These are phyloP conservation scores for Clupea harengus DNA, from an alignment of 2,113 vertebrate species.

Conservation along the genomic window DNA sequence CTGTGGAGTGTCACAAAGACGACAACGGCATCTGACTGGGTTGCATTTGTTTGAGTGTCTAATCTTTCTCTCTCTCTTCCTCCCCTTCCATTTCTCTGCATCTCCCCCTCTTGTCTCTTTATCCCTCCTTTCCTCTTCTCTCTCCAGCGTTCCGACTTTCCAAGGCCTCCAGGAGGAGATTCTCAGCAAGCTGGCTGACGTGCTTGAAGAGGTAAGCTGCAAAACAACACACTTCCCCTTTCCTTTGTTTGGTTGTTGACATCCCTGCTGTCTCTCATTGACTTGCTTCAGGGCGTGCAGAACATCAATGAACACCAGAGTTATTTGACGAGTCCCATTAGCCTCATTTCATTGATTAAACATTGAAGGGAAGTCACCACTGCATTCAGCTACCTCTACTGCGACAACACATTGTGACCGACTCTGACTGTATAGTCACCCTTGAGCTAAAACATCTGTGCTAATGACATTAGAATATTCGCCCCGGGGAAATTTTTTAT, in stretches of 20 bases:
- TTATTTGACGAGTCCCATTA: background rate
- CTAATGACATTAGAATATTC: background rate
- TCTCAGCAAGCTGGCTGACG: slow-evolving; percentile 91
- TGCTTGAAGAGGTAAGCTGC: slow-evolving; percentile 87
- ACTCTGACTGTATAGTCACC: background rate
- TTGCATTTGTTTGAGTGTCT: background rate
- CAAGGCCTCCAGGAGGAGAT: slow-evolving; percentile 91
- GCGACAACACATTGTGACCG: too few relatives aligned
- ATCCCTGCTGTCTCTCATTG: background rate
- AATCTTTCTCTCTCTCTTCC: background rate
- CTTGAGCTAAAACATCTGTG: background rate
- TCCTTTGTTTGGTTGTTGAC: background rate
- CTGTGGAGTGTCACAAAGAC: background rate
- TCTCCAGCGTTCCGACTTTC: slow-evolving; percentile 89
- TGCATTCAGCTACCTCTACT: background rate
- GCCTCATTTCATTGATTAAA: background rate
- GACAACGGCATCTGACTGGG: background rate
- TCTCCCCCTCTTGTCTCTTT: slow-evolving; percentile 34
- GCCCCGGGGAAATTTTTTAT: background rate
- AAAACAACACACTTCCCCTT: background rate
- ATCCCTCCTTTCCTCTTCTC: slow-evolving; percentile 22
- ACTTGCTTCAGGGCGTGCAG: background rate
- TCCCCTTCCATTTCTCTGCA: background rate
- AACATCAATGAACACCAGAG: background rate
- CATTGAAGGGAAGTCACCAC: background rate